Conservation (phyloP, 1,140 invertebrate species). For the Drosophila burlai region DNA sequence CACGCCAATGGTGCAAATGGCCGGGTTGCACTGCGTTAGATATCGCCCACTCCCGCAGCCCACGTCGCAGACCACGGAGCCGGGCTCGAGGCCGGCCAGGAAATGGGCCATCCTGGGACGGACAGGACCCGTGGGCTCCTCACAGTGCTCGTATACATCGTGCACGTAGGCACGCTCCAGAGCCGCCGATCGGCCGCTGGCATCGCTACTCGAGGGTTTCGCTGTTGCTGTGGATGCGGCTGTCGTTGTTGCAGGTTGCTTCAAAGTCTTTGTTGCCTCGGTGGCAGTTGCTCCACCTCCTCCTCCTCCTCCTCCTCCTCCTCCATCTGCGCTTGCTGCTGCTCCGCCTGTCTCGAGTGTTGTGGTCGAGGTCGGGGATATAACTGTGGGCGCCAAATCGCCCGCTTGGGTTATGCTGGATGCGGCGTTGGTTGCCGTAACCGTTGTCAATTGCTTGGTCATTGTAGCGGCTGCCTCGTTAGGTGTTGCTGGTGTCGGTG, state of each 20-base stretch:
- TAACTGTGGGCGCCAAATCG: conserved; percentile 70
- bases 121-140: conserved; percentile 89
- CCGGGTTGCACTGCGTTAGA: conserved; percentile 92
- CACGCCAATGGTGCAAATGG: conserved; percentile 93
- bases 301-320: neutral
- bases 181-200: conserved; percentile 88
- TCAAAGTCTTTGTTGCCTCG: conserved; percentile 44
- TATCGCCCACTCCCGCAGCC: conserved; percentile 98
- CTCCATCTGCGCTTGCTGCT: neutral
- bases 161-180: conserved; percentile 97
- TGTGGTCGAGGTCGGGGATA: conserved; percentile 64
- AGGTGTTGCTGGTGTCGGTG: conserved; percentile 34
- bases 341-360: conserved; percentile 24
- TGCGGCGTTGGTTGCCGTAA: conserved; percentile 69
- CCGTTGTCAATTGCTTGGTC: conserved; percentile 78
- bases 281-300: conserved; percentile 15
- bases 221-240: conserved; percentile 24
- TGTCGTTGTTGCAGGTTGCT: conserved; percentile 37
- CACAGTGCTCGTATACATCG: conserved; percentile 95
- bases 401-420: conserved; percentile 67
- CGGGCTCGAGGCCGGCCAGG: conserved; percentile 94
- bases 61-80: conserved; percentile 96
- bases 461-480: conserved; percentile 58
- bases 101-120: conserved; percentile 95
- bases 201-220: conserved; percentile 65